Evolutionary conservation across 2,888 invertebrate species (phyloP), one percentile per base, ranked within the genome.

Genomic region (Hypomecis punctinalis): DNA sequence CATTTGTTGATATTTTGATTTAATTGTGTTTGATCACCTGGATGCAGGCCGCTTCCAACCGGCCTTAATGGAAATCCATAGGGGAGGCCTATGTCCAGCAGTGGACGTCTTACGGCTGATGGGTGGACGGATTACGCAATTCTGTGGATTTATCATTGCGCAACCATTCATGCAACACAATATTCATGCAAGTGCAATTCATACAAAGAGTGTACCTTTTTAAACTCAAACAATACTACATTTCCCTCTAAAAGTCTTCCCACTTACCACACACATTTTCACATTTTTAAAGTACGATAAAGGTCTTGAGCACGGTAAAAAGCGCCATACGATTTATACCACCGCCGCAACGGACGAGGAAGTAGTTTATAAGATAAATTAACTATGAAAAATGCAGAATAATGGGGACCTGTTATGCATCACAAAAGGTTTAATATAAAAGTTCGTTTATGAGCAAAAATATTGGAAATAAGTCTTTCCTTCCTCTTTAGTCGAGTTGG

Each of bases 341-440:
- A 66, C 68, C 70, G 68, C 76, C 75, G 70, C 74, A 76, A 70
- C 70, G 65, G 71, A 76, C 73, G 78, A 78, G 80, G 81, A 81
- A 80, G 83, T 84, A 83, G 85, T 86, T 86, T 76, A 72, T 75
- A 83, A 86, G 84, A 88, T 85, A 85, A 85, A 87, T 86, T 82
- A 81, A 82, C 82, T 81, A 78, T 77, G 79, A 80, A 83, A 83
- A 85, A 84, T 84, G 84, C 80, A 80, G 75, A 76, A 71, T 75
- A 82, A 82, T 80, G 79, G 77, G 78, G 75, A 74, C 74, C 78
- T 76, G 36, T n/a, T 6, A 35, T 48, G 48, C 48, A 48, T 48
- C 10, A 33, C 49, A 56, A 13, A 2, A 11, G 11, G 4, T 2
- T 47, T 63, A 42, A 63, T 53, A 47, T 52, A 63, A 46, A 39